These are phyloP conservation scores for Caracal caracal DNA, from an alignment of 2,113 vertebrate species.

Conservation along the genomic window DNA sequence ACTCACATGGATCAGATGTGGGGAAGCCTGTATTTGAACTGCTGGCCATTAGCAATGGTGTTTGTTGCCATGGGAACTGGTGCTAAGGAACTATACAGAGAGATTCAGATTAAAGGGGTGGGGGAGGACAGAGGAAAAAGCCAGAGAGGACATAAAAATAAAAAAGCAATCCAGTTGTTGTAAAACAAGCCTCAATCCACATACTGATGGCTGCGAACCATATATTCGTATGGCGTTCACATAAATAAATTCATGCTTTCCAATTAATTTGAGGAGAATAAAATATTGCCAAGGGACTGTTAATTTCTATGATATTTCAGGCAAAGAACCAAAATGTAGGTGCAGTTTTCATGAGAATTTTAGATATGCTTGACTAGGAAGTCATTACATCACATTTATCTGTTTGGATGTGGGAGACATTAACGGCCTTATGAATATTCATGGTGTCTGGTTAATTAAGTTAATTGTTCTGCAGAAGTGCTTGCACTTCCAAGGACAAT, in stretches of 20 bases:
- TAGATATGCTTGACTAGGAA: constrained; percentile 94
- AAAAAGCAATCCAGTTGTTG: constrained; percentile 82
- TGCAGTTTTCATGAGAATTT: constrained; percentile 90
- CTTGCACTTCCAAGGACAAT: constrained; percentile 92
- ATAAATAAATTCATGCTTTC: constrained; percentile 85
- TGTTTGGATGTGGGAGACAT: constrained; percentile 93
- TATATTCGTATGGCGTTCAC: constrained; percentile 75
- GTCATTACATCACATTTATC: constrained; percentile 95
- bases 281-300: constrained; percentile 87
- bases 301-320: constrained; percentile 90
- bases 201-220: constrained; percentile 74
- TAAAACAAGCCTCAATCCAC: constrained; percentile 80
- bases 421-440: constrained; percentile 96
- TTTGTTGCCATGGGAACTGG: constrained; percentile 89
- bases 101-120: constrained; percentile 73
- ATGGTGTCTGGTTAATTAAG: constrained; percentile 95
- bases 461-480: constrained; percentile 96
- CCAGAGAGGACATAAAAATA: constrained; percentile 79
- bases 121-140: constrained; percentile 49
- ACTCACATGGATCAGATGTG: constrained; percentile 81
- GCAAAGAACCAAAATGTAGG: constrained; percentile 89
- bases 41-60: constrained; percentile 83
- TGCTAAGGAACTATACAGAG: constrained; percentile 81
- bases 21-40: constrained; percentile 84
- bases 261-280: constrained; percentile 88